These are phyloP conservation scores for Lepidocyrtinus sp. DNA, from an alignment of 2,888 invertebrate species.

Conservation along the genomic window DNA sequence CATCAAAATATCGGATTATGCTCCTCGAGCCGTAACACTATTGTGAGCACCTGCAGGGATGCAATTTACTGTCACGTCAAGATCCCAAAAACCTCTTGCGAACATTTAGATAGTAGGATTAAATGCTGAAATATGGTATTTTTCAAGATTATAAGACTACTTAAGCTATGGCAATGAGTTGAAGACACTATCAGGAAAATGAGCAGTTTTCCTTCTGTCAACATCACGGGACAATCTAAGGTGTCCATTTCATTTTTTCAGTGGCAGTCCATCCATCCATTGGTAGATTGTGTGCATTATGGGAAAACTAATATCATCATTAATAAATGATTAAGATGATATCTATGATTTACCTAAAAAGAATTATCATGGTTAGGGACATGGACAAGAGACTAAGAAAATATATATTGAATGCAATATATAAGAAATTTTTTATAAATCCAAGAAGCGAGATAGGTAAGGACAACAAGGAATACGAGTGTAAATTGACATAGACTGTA, in stretches of 20 bases:
- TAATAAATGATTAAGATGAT: slow-evolving; percentile 25
- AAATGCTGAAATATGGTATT: no score
- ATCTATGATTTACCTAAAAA: slow-evolving; percentile 44
- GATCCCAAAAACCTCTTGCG: no score
- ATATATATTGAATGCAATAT: background rate
- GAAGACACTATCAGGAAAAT: background rate
- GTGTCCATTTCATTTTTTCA: background rate
- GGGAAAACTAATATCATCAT: slow-evolving; percentile 32
- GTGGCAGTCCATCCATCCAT: background rate
- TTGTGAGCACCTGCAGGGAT: no score
- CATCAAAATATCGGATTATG: no score
- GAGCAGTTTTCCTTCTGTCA: background rate
- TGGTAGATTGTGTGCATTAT: background rate
- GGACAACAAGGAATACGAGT: background rate
- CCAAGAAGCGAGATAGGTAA: background rate
- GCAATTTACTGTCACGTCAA: no score
- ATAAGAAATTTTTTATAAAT: background rate
- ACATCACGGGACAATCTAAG: background rate
- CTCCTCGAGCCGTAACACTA: no score
- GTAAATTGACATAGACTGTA: background rate
- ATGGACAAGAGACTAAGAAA: background rate
- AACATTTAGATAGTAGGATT: no score
- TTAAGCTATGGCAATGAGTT: no score
- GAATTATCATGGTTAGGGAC: slow-evolving; percentile 46
- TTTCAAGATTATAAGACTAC: no score